A percentile compares a stretch with the other conserved stretches of the same genome.
phyloP scores from a whole-genome alignment of 1,140 invertebrate species.

The Cotesia typhae region DNA sequence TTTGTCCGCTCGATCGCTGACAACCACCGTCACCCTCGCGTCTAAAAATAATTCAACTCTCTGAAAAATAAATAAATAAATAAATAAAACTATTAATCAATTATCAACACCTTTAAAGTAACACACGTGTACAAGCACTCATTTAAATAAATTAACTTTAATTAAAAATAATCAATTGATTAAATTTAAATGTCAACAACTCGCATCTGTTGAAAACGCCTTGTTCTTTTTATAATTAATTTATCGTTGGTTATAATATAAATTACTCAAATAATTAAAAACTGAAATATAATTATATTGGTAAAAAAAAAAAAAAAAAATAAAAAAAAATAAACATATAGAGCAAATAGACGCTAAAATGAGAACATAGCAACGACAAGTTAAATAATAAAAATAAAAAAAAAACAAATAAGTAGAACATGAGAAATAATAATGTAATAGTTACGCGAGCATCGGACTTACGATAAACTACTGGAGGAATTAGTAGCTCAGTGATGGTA shows the following conservation, averaged over 20 bases:
- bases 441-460: constrained; percentile 29
- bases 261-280: neutral
- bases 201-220: constrained; percentile 12
- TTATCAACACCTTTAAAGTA: constrained; percentile 1
- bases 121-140: too few relatives aligned
- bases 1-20: constrained; percentile 67
- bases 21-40: constrained; percentile 67
- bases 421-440: neutral
- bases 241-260: too few relatives aligned
- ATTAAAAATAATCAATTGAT: too few relatives aligned
- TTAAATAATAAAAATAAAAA: neutral
- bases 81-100: constrained; percentile 17
- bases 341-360: constrained; percentile 8
- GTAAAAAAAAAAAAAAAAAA: neutral
- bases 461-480: constrained; percentile 31
- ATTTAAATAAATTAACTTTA: too few relatives aligned
- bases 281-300: neutral
- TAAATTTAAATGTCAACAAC: neutral
- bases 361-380: neutral
- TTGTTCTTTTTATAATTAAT: constrained; percentile 2
- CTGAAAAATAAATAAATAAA: constrained; percentile 52
- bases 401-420: neutral
- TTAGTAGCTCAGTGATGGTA: constrained; percentile 31
- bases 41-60: constrained; percentile 69
- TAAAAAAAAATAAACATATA: neutral